These are phyloP conservation scores for Carterocephalus palaemon DNA, from an alignment of 2,888 invertebrate genomes.

Conservation along the genomic window DNA sequence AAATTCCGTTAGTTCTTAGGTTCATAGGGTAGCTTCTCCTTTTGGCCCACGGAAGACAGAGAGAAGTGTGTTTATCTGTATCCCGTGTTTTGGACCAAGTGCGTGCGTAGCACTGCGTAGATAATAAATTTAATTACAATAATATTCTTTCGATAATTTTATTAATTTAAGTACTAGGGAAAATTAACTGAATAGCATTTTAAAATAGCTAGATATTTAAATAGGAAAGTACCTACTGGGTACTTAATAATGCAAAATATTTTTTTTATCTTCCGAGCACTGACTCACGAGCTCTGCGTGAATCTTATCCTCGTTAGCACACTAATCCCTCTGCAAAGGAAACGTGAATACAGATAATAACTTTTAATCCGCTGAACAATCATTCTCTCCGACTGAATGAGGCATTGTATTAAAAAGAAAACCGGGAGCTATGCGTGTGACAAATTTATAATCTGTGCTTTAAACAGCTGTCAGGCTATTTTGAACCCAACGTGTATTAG, in stretches of 20 bases:
- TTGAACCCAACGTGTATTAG: neutral
- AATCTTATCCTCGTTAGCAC: slow-evolving; percentile 63
- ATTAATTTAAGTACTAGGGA: neutral
- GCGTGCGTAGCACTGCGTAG: too few species aligned
- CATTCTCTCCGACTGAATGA: slow-evolving; percentile 44
- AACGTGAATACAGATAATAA: slow-evolving; percentile 48
- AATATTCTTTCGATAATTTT: too few species aligned
- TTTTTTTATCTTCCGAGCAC: slow-evolving; percentile 28
- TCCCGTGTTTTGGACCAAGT: too few species aligned
- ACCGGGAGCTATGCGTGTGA: slow-evolving; percentile 34
- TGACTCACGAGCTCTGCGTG: slow-evolving; percentile 42
- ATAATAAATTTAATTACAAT: too few species aligned
- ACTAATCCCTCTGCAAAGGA: slow-evolving; percentile 54
- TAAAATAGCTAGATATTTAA: slow-evolving; percentile 2
- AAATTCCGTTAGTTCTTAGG: too few species aligned
- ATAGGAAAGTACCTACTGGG: too few species aligned
- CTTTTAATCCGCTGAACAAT: slow-evolving; percentile 55
- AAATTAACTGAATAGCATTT: neutral
- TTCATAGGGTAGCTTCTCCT: too few species aligned
- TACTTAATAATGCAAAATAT: too few species aligned
- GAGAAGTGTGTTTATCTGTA: too few species aligned
- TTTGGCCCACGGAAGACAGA: too few species aligned
- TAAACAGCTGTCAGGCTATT: neutral
- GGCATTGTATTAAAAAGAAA: slow-evolving; percentile 36
- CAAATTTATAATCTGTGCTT: slow-evolving; percentile 21